A percentile compares a stretch with the other conserved stretches of the same genome.
phyloP scores from a whole-genome alignment of 2,113 vertebrate genomes.

The Phaetusa simplex region DNA sequence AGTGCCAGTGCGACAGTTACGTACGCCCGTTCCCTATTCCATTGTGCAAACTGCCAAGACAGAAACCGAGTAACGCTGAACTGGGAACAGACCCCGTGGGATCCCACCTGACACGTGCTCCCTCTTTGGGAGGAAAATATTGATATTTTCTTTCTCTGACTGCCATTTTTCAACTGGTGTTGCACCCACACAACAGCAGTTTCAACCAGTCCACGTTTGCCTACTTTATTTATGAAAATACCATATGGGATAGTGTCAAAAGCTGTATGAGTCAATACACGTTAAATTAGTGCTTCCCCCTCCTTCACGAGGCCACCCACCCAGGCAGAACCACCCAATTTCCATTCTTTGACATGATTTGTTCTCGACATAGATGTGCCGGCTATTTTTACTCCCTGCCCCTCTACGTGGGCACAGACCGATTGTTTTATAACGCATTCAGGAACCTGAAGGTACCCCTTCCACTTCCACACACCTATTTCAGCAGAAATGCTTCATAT shows the following conservation, averaged over 20 bases:
- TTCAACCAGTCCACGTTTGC: background rate
- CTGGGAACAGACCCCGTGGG: background rate
- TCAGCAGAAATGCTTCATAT: background rate
- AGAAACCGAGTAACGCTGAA: fast-evolving
- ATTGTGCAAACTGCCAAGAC: background rate
- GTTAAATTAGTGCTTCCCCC: background rate
- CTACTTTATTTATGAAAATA: background rate
- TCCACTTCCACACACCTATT: background rate
- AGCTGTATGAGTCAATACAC: background rate
- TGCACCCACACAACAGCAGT: background rate
- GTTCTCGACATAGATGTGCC: background rate
- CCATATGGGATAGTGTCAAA: background rate
- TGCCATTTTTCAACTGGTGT: background rate
- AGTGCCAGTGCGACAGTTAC: fast-evolving
- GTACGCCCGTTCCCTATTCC: background rate
- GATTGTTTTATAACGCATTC: fast-evolving
- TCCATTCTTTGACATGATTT: background rate
- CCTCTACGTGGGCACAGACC: fast-evolving
- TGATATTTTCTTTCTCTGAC: background rate
- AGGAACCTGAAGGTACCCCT: background rate
- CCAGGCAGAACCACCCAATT: background rate
- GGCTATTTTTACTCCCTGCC: background rate
- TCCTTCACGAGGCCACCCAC: background rate
- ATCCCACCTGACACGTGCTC: background rate
- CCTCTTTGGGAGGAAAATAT: background rate